Conservation (phyloP, 64 coral and sea anemone species). For the Platygyra sinensis region DNA sequence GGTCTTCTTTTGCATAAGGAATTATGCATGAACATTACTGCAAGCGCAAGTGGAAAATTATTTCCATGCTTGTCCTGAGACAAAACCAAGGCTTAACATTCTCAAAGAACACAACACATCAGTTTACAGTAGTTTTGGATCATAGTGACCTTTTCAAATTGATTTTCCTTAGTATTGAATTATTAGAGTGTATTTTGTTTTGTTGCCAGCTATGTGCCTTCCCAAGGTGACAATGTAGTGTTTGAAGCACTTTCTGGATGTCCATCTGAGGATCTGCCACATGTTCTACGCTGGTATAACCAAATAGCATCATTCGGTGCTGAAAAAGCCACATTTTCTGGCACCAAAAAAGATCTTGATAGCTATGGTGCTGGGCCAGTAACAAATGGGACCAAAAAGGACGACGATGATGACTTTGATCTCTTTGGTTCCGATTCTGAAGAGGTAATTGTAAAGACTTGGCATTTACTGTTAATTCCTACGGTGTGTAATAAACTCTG, state of each 20-base stretch:
- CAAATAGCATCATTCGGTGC: slow-evolving; percentile 87
- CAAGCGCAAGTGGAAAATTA: too few species aligned
- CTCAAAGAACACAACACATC: too few species aligned
- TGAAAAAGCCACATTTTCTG: slow-evolving; percentile 76
- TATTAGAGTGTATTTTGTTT: neutral
- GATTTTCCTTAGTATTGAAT: too few species aligned
- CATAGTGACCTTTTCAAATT: too few species aligned
- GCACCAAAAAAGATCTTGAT: slow-evolving; percentile 71
- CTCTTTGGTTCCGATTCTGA: slow-evolving; percentile 90
- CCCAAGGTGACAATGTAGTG: slow-evolving; percentile 86
- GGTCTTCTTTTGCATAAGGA: too few species aligned
- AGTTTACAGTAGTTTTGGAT: too few species aligned
- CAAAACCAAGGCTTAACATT: too few species aligned
- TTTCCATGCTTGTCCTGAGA: too few species aligned
- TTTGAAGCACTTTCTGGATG: slow-evolving; percentile 59
- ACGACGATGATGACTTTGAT: slow-evolving; percentile 90
- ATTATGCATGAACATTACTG: too few species aligned
- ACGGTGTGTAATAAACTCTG: too few species aligned
- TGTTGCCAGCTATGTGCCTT: slow-evolving; percentile 77
- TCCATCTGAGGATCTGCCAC: slow-evolving; percentile 68
- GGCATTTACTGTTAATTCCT: too few species aligned
- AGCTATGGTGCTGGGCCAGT: slow-evolving; percentile 52
- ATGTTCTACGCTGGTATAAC: slow-evolving; percentile 98
- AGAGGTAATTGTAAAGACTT: slow-evolving; percentile 7
- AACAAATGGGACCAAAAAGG: slow-evolving; percentile 56